Evolutionary conservation across 2,888 invertebrate genomes (phyloP).

Genomic region (Arenicola marina): DNA sequence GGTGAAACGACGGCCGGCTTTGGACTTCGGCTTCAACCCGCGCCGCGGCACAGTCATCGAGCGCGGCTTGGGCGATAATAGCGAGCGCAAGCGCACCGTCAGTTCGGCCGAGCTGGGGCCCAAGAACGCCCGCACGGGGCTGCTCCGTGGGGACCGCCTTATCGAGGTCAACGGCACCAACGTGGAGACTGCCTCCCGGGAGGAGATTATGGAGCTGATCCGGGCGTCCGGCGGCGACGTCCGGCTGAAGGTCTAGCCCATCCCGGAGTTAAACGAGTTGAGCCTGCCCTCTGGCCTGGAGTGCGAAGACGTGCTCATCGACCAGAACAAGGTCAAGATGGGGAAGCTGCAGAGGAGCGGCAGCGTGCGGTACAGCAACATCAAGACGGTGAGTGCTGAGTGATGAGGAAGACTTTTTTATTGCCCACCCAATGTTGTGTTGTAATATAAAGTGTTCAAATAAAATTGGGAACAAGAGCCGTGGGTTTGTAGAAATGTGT

Average conservation of each 20-base stretch:
- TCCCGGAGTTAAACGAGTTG: slow-evolving; percentile 88
- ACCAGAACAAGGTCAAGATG: slow-evolving; percentile 67
- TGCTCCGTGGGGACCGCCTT: slow-evolving; percentile 90
- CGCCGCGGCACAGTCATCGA: slow-evolving; percentile 81
- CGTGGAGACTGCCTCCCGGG: slow-evolving; percentile 83
- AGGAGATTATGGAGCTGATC: slow-evolving; percentile 92
- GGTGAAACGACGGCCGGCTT: slow-evolving; percentile 72
- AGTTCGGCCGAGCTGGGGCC: slow-evolving; percentile 90
- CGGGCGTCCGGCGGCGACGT: slow-evolving; percentile 48
- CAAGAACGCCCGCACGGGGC: slow-evolving; percentile 75
- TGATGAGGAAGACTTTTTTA: no score
- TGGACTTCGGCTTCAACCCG: slow-evolving; percentile 92
- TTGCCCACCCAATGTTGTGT: no score
- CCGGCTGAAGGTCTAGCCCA: slow-evolving; percentile 90
- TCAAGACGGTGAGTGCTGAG: slow-evolving; percentile 20
- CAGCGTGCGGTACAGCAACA: slow-evolving; percentile 52
- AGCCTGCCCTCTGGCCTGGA: slow-evolving; percentile 77
- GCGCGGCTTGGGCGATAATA: slow-evolving; percentile 36
- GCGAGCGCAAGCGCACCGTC: slow-evolving; percentile 71
- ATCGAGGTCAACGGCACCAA: slow-evolving; percentile 86
- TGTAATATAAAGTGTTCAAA: no score
- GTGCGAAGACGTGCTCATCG: slow-evolving; percentile 71
- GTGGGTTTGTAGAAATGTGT: no score
- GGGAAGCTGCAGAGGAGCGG: slow-evolving; percentile 85
- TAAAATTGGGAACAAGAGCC: no score